A percentile compares a stretch with the other conserved stretches of the same genome.
Conservation (phyloP, 53 echinoderm and acorn worm species). For the Crossaster papposus region DNA sequence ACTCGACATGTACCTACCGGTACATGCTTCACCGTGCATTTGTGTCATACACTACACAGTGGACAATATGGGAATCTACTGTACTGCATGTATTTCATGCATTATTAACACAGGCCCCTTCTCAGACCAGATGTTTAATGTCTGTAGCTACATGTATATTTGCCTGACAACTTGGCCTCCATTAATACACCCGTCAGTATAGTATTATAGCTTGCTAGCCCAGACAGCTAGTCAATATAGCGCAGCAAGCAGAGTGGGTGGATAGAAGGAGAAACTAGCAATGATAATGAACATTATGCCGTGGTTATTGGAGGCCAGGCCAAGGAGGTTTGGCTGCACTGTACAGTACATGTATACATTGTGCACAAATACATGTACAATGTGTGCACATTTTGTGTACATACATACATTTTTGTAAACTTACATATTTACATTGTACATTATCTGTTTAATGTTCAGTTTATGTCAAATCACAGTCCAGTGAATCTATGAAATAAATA, state of each 20-base stretch:
- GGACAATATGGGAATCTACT: background rate
- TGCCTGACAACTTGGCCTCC: background rate
- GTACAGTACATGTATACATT: too few species aligned
- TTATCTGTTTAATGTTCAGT: background rate
- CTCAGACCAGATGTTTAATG: background rate
- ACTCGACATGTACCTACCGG: background rate
- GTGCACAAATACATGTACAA: too few species aligned
- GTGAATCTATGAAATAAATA: too few species aligned
- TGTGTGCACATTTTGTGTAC: too few species aligned
- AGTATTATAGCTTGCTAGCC: background rate
- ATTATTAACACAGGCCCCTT: background rate
- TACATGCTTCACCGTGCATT: background rate
- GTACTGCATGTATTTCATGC: too few species aligned
- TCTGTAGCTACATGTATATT: background rate
- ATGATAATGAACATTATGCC: background rate
- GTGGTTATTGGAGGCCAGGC: background rate
- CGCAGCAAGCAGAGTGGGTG: background rate
- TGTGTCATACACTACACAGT: background rate
- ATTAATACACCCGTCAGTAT: background rate
- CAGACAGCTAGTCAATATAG: conserved; percentile 12
- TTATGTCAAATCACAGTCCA: too few species aligned
- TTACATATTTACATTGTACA: background rate
- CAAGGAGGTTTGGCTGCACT: background rate
- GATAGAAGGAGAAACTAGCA: background rate
- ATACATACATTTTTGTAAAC: background rate